Base-by-base conservation (phyloP, 1,140 invertebrate species). In the Elysia chlorotica region DNA sequence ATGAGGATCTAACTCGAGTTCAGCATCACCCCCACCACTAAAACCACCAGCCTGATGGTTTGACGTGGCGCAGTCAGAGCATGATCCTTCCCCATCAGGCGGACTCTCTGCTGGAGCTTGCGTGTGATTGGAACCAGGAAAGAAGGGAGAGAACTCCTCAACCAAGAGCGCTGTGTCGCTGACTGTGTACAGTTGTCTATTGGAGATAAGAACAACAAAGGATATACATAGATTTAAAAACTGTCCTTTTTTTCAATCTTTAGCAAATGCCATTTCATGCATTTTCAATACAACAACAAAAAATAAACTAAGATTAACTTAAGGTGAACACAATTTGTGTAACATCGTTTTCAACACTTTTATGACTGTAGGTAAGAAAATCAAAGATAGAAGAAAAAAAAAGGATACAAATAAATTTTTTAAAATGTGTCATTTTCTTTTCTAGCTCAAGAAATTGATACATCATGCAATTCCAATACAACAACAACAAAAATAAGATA, bases 131-230 rank as follows among this genome's bases (percentile, higher is more conserved):
- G 41, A 48, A 10, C 67, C 56, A 37, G 67, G 56, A 67, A 69
- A n/a, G 10, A 25, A 19, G 35, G 21, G 14, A 2, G 56, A n/a
- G n/a, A 37, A 65, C 33, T 53, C 41, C 2, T 69, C 38, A 0
- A 54, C 28, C 25, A 69, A 17, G 2, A 41, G 25, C 21, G n/a
- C 41, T 23, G 67, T n/a, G 23, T 69, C 67, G 38, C 35, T 69
- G 2, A 69, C 67, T 4, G 54, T 35, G 56, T 69, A 69, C 30
- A 69, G 30, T n/a, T 69, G 53, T 69, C 67, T 69, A n/a, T n/a
- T n/a, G n/a, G 65, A 14, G 30, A 23, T 5, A 57, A 1, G 30
- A 14, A 65, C 1, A 41, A 65, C 6, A 59, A 59, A 59, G 10
- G 6, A 25, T 14, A 10, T 59, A 25, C 23, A 25, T 25, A n/a